These are phyloP conservation scores for Zaprionus tsacasi DNA, from an alignment of 1,140 invertebrate genomes.

Conservation along the genomic window DNA sequence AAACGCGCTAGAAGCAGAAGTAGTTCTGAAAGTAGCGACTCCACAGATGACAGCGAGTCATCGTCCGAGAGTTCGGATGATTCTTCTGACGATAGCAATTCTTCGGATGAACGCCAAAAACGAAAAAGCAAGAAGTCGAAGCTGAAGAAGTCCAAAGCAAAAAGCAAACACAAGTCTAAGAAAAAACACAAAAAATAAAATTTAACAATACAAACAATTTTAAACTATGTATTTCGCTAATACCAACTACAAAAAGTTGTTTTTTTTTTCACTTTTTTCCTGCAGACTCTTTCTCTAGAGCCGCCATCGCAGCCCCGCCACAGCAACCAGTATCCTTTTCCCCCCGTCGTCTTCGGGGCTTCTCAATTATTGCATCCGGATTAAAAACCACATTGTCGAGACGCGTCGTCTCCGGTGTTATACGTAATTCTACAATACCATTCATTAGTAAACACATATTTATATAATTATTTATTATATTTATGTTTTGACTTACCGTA, in stretches of 20 bases:
- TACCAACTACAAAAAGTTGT: conserved; percentile 13
- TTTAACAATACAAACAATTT: conserved; percentile 33
- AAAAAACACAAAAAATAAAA: conserved; percentile 64
- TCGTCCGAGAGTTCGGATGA: conserved; percentile 50
- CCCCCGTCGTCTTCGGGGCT: conserved; percentile 38
- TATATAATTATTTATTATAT: conserved; percentile 7
- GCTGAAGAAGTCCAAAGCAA: conserved; percentile 48
- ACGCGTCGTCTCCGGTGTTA: conserved; percentile 72
- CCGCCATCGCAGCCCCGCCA: conserved; percentile 61
- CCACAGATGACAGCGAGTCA: conserved; percentile 53
- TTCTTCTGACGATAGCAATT: conserved; percentile 39
- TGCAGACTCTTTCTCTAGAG: conserved; percentile 44
- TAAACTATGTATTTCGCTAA: conserved; percentile 30
- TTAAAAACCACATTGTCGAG: conserved; percentile 76
- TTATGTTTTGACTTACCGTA: conserved; percentile 64
- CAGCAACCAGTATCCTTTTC: conserved; percentile 57
- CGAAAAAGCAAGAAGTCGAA: conserved; percentile 56
- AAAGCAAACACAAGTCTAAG: conserved; percentile 62
- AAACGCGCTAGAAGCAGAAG: conserved; percentile 51
- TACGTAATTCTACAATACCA: conserved; percentile 59
- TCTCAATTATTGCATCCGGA: conserved; percentile 70
- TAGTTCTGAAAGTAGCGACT: conserved; percentile 55
- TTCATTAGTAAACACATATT: neutral
- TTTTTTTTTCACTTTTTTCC: conserved; percentile 54
- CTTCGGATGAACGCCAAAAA: conserved; percentile 57